A percentile compares a stretch with the other conserved stretches of the same genome.
These are phyloP conservation scores for Cephus sareptanus DNA, from an alignment of 2,888 invertebrate genomes.

Conservation along the genomic window DNA sequence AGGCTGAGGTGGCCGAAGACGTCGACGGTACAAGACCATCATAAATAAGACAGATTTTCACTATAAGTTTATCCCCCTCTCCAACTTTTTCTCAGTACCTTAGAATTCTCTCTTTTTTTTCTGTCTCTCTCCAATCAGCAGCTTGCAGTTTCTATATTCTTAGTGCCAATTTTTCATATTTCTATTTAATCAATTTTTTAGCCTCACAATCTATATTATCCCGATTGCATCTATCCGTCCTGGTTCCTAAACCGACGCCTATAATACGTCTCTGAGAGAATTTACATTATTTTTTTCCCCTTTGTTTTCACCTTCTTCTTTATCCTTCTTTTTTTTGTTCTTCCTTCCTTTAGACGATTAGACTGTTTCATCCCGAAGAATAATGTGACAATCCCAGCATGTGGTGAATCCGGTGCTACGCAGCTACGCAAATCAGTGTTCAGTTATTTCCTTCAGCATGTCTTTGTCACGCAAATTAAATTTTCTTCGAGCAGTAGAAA, in stretches of 20 bases:
- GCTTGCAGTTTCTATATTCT: constrained; percentile 20
- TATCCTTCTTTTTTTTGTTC: not conserved
- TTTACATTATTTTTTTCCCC: too few species aligned
- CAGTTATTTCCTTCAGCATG: not conserved
- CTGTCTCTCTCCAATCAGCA: constrained; percentile 26
- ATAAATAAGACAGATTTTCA: constrained; percentile 2
- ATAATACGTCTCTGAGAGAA: too few species aligned
- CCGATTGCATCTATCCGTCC: too few species aligned
- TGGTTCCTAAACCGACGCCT: too few species aligned
- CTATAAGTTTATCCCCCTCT: too few species aligned
- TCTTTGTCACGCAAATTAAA: not conserved
- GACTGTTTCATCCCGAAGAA: too few species aligned
- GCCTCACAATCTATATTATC: too few species aligned
- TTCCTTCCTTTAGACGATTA: too few species aligned
- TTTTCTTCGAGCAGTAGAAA: not conserved
- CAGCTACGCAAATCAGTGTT: not conserved
- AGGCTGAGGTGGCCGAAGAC: constrained; percentile 66
- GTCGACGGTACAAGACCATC: constrained; percentile 56
- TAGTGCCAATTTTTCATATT: too few species aligned
- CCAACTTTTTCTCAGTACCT: not conserved
- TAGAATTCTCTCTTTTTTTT: constrained; percentile 19
- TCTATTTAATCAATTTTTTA: too few species aligned
- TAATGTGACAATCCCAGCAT: not conserved
- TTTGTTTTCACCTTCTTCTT: not conserved
- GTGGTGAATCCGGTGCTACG: constrained; percentile 1